A percentile compares a stretch with the other conserved stretches of the same genome.
Conservation (phyloP, 2,113 vertebrate genomes). For the Prionailurus bengalensis region DNA sequence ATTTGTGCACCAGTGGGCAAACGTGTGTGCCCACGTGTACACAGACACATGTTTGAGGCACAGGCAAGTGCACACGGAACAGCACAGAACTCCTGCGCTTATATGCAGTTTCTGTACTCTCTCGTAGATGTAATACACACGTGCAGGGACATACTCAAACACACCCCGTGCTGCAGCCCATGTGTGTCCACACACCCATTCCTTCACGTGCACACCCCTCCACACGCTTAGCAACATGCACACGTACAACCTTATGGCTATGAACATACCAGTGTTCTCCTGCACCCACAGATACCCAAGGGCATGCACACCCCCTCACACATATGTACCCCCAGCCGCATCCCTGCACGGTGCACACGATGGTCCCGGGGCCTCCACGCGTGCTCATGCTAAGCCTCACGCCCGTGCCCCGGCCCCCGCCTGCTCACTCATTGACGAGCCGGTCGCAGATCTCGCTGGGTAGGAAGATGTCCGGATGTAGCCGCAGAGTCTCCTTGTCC, state of each 20-base stretch:
- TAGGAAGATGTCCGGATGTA: constrained; percentile 96
- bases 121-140: not conserved
- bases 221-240: not conserved
- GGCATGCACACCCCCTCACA: too few species aligned
- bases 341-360: accelerated
- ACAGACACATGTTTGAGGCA: not conserved
- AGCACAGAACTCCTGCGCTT: not conserved
- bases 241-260: not conserved
- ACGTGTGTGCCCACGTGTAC: not conserved
- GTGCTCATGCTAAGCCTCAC: not conserved
- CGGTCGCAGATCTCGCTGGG: constrained; percentile 99
- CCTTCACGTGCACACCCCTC: not conserved
- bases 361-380: not conserved
- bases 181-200: accelerated
- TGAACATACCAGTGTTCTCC: not conserved
- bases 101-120: not conserved
- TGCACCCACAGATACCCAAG: not conserved
- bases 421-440: constrained; percentile 94
- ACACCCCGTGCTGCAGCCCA: not conserved
- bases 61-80: not conserved
- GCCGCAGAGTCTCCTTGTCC: constrained; percentile 91
- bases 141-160: not conserved
- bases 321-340: accelerated
- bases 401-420: not conserved
- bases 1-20: not conserved